Evolutionary conservation across 2,888 invertebrate genomes (phyloP).

Genomic region (Steromphala cineraria): DNA sequence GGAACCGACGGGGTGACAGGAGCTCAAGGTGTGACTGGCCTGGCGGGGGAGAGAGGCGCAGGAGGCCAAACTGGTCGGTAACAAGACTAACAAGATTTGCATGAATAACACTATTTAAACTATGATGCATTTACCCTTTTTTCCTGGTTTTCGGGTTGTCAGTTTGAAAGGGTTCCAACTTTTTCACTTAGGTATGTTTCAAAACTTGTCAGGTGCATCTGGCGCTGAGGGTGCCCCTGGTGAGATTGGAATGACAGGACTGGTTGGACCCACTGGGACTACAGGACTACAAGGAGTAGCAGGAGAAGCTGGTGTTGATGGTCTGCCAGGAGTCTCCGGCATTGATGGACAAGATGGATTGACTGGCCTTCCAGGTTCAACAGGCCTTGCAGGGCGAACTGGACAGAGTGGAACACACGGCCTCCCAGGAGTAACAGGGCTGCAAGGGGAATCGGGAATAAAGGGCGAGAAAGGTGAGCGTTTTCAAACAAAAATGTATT

Average conservation of each 20-base stretch:
- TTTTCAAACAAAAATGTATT: no score
- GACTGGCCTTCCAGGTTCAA: background rate
- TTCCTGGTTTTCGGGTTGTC: no score
- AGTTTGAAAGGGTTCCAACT: no score
- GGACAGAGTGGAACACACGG: background rate
- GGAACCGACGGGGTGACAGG: no score
- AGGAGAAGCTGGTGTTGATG: background rate
- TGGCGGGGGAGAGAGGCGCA: background rate
- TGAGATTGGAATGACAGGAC: background rate
- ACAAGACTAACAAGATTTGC: no score
- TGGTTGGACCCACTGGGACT: background rate
- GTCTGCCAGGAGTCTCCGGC: background rate
- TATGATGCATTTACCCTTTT: no score
- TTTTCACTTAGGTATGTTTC: no score
- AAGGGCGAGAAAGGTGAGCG: background rate
- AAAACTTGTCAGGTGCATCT: background rate
- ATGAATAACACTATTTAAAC: no score
- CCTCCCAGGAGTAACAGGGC: background rate
- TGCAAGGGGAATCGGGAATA: background rate
- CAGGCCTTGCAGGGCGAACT: background rate
- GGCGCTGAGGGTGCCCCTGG: no score
- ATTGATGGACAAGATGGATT: background rate
- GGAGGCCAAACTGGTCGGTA: background rate
- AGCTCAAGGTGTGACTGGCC: no score
- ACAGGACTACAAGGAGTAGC: background rate